phyloP scores from a whole-genome alignment of 2,797 vertebrate genomes.

The Geotrypetes seraphini region DNA sequence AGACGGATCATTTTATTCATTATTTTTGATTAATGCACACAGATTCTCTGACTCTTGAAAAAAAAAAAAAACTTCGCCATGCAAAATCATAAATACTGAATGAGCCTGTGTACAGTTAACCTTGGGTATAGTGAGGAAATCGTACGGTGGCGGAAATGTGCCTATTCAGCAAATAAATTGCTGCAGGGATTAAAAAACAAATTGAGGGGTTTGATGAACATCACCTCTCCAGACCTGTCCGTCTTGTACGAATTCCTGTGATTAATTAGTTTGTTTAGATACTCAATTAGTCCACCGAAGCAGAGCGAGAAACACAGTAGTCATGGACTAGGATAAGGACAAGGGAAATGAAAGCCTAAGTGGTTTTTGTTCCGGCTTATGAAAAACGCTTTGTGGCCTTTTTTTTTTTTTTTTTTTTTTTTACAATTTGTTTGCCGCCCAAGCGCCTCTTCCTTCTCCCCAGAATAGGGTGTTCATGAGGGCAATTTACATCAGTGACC shows the following conservation, averaged over 20 bases:
- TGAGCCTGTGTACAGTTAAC: slow-evolving; percentile 93
- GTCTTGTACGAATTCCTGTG: slow-evolving; percentile 74
- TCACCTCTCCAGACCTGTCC: slow-evolving; percentile 93
- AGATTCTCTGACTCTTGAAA: slow-evolving; percentile 82
- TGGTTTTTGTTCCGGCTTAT: slow-evolving; percentile 36
- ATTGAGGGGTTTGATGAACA: slow-evolving; percentile 84
- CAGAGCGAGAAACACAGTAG: slow-evolving; percentile 53
- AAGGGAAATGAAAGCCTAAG: slow-evolving; percentile 43
- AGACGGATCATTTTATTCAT: slow-evolving; percentile 99
- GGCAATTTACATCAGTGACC: slow-evolving; percentile 28
- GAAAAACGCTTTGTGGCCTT: slow-evolving; percentile 28
- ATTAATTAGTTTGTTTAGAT: slow-evolving; percentile 98
- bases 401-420: slow-evolving; percentile 13
- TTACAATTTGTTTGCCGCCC: slow-evolving; percentile 32
- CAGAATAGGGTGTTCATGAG: slow-evolving; percentile 16
- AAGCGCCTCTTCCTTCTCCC: slow-evolving; percentile 21
- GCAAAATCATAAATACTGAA: slow-evolving; percentile 99
- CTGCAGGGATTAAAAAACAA: slow-evolving; percentile 79
- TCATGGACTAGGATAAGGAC: slow-evolving; percentile 54
- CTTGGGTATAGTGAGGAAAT: slow-evolving; percentile 81
- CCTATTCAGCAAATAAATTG: slow-evolving; percentile 80
- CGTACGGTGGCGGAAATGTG: slow-evolving; percentile 76
- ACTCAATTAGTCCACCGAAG: slow-evolving; percentile 88
- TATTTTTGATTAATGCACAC: slow-evolving; percentile 99
- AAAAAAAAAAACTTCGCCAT: slow-evolving; percentile 62